Conservation (phyloP, 2,888 invertebrate genomes). For the Megaustenia siamemsis region DNA sequence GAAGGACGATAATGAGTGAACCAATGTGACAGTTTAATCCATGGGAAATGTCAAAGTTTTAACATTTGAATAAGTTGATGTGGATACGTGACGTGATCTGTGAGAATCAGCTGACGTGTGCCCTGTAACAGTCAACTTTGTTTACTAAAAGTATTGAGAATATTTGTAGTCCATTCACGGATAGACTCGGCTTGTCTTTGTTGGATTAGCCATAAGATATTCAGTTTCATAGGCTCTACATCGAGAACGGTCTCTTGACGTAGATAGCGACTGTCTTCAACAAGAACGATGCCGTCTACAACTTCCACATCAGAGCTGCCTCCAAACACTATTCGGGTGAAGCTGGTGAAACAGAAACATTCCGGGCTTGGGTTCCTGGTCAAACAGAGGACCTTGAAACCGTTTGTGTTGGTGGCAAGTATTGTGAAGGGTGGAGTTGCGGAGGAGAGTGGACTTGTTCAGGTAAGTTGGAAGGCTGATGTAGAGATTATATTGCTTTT, state of each 20-base stretch:
- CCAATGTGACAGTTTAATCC: no score
- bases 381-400: constrained; percentile 68
- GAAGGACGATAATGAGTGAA: no score
- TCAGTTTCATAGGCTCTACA: no score
- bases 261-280: background rate
- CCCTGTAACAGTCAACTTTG: background rate
- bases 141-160: background rate
- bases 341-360: constrained; percentile 69
- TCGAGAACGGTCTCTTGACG: background rate
- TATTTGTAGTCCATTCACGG: background rate
- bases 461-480: constrained; percentile 52
- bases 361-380: constrained; percentile 76
- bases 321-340: constrained; percentile 72
- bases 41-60: no score
- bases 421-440: constrained; percentile 75
- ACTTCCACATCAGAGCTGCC: constrained; percentile 46
- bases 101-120: no score
- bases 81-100: no score
- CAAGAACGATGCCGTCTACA: constrained; percentile 53
- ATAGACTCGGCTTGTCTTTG: background rate
- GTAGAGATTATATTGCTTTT: background rate
- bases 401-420: constrained; percentile 74
- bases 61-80: no score
- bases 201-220: background rate
- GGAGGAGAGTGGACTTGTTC: constrained; percentile 74